phyloP scores from a whole-genome alignment of 2,113 vertebrate genomes.

The Aldabrachelys gigantea region DNA sequence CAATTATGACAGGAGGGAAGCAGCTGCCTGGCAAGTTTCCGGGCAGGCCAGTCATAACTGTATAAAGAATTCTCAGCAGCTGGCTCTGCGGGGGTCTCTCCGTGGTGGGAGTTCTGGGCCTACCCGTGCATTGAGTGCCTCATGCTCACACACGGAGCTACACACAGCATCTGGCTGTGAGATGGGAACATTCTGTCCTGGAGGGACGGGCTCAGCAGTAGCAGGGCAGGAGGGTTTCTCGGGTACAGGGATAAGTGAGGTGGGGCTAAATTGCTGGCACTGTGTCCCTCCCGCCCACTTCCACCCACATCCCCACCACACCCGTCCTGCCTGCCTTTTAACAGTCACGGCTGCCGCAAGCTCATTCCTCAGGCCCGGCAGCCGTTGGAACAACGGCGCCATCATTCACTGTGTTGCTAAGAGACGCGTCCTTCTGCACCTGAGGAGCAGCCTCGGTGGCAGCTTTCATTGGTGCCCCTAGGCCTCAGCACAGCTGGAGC shows the following conservation, averaged over 20 bases:
- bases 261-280: no score
- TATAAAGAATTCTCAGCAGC: not conserved
- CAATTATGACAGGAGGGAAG: not conserved
- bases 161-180: no score
- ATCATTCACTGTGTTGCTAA: not conserved
- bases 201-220: no score
- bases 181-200: not conserved
- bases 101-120: no score
- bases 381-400: not conserved
- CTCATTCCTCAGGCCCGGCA: not conserved
- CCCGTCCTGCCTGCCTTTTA: not conserved
- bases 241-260: no score
- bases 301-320: not conserved
- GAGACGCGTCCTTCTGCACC: accelerated
- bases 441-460: not conserved
- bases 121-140: not conserved
- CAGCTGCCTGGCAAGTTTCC: not conserved
- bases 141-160: not conserved
- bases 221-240: no score
- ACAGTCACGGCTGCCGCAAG: not conserved
- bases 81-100: not conserved
- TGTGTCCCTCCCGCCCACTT: no score
- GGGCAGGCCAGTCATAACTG: not conserved
- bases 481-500: not conserved
- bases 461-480: accelerated